These are phyloP conservation scores for Deilephila elpenor DNA, from an alignment of 2,888 invertebrate species.

Conservation along the genomic window DNA sequence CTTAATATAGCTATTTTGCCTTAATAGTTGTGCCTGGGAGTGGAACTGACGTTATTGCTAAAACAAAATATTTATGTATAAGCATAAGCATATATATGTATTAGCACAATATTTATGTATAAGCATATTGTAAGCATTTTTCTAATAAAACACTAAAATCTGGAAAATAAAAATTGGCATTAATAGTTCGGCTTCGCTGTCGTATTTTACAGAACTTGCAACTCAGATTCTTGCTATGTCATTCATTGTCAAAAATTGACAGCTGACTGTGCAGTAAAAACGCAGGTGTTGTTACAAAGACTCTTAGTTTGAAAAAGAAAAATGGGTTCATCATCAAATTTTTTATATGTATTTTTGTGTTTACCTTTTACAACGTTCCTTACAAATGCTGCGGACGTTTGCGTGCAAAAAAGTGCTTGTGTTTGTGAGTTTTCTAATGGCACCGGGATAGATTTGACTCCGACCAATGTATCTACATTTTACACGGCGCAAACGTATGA, in stretches of 20 bases:
- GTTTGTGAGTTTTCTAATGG: conserved; percentile 77
- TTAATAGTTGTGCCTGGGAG: no score
- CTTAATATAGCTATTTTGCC: no score
- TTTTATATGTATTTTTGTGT: conserved; percentile 45
- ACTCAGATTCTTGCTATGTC: neutral
- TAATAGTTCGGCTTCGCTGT: no score
- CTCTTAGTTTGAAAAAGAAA: conserved; percentile 24
- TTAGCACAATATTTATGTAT: no score
- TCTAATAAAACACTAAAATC: no score
- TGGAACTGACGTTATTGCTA: no score
- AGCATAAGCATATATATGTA: no score
- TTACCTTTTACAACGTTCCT: conserved; percentile 44
- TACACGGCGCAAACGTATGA: conserved; percentile 58
- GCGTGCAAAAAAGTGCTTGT: conserved; percentile 69
- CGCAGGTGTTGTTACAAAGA: conserved; percentile 25
- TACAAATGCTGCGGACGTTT: conserved; percentile 58
- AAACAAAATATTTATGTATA: no score
- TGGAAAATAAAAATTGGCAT: no score
- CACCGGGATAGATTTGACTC: conserved; percentile 76
- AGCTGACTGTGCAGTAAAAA: conserved; percentile 28
- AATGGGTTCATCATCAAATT: conserved; percentile 48
- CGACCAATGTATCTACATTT: conserved; percentile 59
- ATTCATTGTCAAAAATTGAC: conserved; percentile 4
- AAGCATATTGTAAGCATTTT: no score
- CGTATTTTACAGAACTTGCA: neutral